Evolutionary conservation across 2,797 vertebrate genomes (phyloP).

Genomic region (Pogonophryne albipinna): DNA sequence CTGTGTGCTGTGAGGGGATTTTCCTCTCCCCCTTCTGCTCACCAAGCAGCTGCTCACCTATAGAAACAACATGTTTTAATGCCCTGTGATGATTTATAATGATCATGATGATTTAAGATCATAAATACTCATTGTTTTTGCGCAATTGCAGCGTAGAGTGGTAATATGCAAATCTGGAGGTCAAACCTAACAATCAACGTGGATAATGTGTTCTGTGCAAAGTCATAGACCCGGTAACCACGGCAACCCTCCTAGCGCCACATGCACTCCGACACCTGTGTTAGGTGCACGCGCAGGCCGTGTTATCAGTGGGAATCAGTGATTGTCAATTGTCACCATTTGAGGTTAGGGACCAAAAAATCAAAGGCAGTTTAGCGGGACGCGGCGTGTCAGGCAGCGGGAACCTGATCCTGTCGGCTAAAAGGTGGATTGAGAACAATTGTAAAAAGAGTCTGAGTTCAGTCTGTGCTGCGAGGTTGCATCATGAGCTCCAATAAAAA

Average conservation of each 20-base stretch:
- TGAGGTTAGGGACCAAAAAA: constrained; percentile 40
- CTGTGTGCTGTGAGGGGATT: constrained; percentile 42
- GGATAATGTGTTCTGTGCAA: constrained; percentile 3
- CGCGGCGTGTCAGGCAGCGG: constrained; percentile 8
- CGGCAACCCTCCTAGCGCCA: constrained; percentile 25
- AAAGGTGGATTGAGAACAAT: constrained; percentile 47
- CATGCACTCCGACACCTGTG: constrained; percentile 17
- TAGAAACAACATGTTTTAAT: constrained; percentile 44
- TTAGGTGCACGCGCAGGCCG: constrained; percentile 16
- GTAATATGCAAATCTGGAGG: constrained; percentile 20
- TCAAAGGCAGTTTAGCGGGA: constrained; percentile 48
- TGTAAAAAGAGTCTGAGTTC: constrained; percentile 28
- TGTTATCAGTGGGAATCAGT: constrained; percentile 36
- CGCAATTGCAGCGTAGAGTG: constrained; percentile 6
- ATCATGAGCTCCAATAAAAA: constrained; percentile 32
- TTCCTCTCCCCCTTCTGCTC: constrained; percentile 43
- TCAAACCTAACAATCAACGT: constrained; percentile 26
- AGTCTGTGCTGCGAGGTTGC: constrained; percentile 23
- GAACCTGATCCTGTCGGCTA: constrained; percentile 47
- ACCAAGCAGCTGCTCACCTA: constrained; percentile 46
- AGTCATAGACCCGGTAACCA: constrained; percentile 16
- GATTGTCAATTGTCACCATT: constrained; percentile 50
- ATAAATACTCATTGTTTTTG: constrained; percentile 8
- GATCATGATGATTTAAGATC: background rate
- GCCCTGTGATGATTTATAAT: constrained; percentile 28